A percentile compares a stretch with the other conserved stretches of the same genome.
Evolutionary conservation across 2,888 invertebrate genomes (phyloP).

Genomic region (Zeuzera pyrina): DNA sequence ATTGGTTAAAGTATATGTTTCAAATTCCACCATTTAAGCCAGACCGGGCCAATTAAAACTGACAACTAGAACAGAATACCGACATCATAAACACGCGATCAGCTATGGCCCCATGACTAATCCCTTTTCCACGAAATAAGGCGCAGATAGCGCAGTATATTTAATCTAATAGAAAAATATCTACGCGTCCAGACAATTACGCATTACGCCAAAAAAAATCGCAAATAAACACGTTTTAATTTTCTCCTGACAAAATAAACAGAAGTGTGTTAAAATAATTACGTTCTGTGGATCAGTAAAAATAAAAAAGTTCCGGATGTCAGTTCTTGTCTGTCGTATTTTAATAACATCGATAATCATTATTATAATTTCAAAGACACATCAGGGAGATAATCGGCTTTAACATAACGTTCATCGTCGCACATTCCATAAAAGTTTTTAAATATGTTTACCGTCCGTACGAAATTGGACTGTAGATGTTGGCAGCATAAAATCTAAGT

Average conservation of each 20-base stretch:
- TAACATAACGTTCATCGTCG: conserved; percentile 40
- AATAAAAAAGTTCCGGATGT: conserved; percentile 51
- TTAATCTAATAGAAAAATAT: too few relatives aligned
- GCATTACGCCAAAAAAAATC: too few relatives aligned
- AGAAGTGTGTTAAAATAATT: conserved; percentile 26
- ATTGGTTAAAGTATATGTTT: too few relatives aligned
- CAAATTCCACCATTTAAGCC: too few relatives aligned
- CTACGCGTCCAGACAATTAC: too few relatives aligned
- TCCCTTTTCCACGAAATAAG: conserved; percentile 2
- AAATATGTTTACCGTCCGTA: conserved; percentile 14
- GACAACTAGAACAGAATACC: conserved; percentile 31
- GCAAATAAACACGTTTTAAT: too few relatives aligned
- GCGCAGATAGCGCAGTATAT: not conserved
- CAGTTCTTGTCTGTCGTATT: conserved; percentile 49
- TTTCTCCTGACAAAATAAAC: too few relatives aligned
- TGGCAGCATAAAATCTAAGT: conserved; percentile 27
- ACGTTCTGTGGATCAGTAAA: conserved; percentile 31
- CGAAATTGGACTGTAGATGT: conserved; percentile 32
- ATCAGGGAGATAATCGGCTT: conserved; percentile 55
- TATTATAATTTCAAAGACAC: conserved; percentile 64
- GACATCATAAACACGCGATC: too few relatives aligned
- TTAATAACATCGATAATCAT: conserved; percentile 62
- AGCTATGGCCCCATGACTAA: conserved; percentile 20
- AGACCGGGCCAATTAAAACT: conserved; percentile 53
- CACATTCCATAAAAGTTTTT: conserved; percentile 36